Base-by-base conservation (phyloP, 2,888 invertebrate genomes). In the Metacarcinus magister region DNA sequence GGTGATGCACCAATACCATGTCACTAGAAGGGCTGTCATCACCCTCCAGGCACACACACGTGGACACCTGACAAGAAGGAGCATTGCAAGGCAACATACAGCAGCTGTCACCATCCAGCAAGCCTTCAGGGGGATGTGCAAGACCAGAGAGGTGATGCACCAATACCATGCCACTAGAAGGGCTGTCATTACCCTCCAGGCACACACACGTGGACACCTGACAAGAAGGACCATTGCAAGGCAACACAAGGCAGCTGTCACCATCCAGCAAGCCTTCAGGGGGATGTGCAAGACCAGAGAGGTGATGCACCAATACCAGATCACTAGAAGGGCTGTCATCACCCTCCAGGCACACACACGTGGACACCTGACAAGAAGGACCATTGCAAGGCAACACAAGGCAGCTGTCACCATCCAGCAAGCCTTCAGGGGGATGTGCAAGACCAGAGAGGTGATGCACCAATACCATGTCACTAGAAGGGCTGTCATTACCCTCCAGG, bases 31-130 rank as follows among this genome's bases (percentile, higher is more conserved):
- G 0, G 54, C 93, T 60, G 87, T 82, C 19, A 89, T 96, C 28
- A 82, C 32, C 28, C 82, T 96, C 23, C 96, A 96, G 82, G 92
- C 95, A 16, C 48, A 91, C 23, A 94, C 67, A 39, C 48, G 95
- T 46, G 96, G 96, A 19, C 95, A 92, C 60, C 39, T 96, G 19
- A 60, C 87, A 23, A n/a, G 96, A 13, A 94, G 91, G 43, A 19
- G 39, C 28, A 39, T 96, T n/a, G 91, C 92, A n/a, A 32, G 46
- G 7, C 75, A 90, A 2, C 44, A 93, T 23, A 48, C 16, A 39
- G 95, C 95, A 60, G 94, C 95, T 32, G 48, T 75, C 44, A 92
- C 90, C 19, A 43, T 96, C 23, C 95, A 95, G 75, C 89, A 89
- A 39, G 60, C 23, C n/a, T 94, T 43, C 87, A 95, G 75, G 92